Base-by-base conservation (phyloP, 2,888 invertebrate species). In the Thyatira batis region DNA sequence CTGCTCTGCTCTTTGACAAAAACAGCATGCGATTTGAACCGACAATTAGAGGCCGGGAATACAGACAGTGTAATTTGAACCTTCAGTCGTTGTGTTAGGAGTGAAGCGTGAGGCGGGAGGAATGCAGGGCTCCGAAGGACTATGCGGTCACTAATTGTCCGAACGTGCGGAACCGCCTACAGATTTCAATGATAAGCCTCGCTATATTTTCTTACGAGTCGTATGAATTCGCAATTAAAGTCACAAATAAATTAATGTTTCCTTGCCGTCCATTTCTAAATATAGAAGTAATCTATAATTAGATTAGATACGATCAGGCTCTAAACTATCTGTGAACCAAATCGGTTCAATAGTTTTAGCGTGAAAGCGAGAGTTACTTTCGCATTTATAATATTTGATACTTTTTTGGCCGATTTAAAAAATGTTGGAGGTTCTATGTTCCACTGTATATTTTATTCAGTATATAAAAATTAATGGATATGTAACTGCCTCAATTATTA, bases 111-210 rank as follows among this genome's bases (percentile, higher is more conserved):
- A 8, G 8, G 17, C 3, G 27, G 3, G 20, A 1, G 17, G 48
- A 48, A 48, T 48, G 57, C 54, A 56, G 57, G 58, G 58, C 53
- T 39, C 50, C 46, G 45, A 50, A 11, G 33, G 52, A 49, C 49
- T 57, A 55, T 50, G 33, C 33, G 63, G 53, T n/a, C 51, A 23
- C 64, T 66, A 66, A 66, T 66, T 66, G 60, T 53, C 17, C n/a
- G 27, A 52, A 54, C 61, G 65, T 57, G 65, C 53, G 46, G 9
- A 50, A 49, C 43, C 55, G 58, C 8, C 54, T 21, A 49, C 48
- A 27, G 48, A 48, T 48, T 27, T 39, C 27, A 20, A 10, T 27
- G 48, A 48, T 48, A 48, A 48, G 27, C 27, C 27, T 25, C 17
- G 48, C 39, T 39, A 13, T 48, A 28, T 46, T 45, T 45, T 45